Evolutionary conservation across 2,888 invertebrate genomes (phyloP).

Genomic region (Metalampra italica): DNA sequence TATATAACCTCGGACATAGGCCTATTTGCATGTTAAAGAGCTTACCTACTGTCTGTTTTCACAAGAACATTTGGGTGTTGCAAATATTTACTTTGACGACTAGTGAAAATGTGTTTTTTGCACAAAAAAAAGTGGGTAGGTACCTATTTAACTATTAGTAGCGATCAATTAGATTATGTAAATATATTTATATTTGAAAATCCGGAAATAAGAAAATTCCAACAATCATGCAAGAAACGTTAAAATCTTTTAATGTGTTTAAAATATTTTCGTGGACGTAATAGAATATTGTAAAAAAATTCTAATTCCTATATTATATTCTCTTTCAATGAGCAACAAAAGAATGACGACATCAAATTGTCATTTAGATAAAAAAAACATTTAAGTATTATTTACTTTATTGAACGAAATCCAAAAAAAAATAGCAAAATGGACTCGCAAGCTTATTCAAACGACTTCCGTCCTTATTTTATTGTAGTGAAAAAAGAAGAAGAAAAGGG

Average conservation of each 20-base stretch:
- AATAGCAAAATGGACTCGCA: too few species aligned
- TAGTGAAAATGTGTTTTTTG: constrained; percentile 16
- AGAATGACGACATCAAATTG: neutral
- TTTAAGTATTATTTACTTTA: too few species aligned
- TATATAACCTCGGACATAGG: constrained; percentile 26
- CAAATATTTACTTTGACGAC: constrained; percentile 29
- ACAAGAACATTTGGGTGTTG: constrained; percentile 24
- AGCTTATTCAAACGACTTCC: constrained; percentile 49
- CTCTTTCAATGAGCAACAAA: neutral
- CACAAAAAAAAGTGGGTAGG: neutral
- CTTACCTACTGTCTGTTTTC: constrained; percentile 32
- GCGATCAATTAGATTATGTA: too few species aligned
- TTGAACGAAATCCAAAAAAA: too few species aligned
- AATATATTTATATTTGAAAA: too few species aligned
- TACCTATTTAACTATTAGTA: neutral
- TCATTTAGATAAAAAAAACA: neutral
- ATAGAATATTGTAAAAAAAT: neutral
- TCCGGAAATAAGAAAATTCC: too few species aligned
- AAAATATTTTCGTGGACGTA: neutral
- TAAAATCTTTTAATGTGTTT: too few species aligned
- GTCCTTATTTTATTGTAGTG: constrained; percentile 58
- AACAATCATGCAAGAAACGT: too few species aligned
- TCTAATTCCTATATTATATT: neutral
- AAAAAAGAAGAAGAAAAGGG: constrained; percentile 70
- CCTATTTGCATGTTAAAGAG: constrained; percentile 47